Evolutionary conservation across 2,113 vertebrate species (phyloP).

Genomic region (Struthidea cinerea): DNA sequence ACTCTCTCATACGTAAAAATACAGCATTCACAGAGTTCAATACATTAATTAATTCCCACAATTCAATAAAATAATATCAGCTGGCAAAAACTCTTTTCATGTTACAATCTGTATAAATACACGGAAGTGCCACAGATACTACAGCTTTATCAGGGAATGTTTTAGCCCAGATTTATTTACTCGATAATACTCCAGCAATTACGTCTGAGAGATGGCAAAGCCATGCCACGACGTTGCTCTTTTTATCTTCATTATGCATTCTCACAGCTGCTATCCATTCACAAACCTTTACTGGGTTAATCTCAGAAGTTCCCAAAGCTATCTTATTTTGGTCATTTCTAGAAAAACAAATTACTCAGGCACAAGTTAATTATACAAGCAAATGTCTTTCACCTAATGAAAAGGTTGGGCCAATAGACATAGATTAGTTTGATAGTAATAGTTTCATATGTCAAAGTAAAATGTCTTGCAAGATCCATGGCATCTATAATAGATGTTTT

Average conservation of each 20-base stretch:
- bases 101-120: neutral
- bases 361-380: neutral
- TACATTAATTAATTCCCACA: neutral
- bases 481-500: neutral
- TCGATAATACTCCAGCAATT: neutral
- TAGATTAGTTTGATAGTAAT: neutral
- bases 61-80: neutral
- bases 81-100: neutral
- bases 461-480: neutral
- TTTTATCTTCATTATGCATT: neutral
- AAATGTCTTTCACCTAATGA: neutral
- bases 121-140: neutral
- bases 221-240: neutral
- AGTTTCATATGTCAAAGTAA: neutral
- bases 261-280: neutral
- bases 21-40: neutral
- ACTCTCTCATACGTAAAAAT: neutral
- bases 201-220: neutral
- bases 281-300: neutral
- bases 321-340: neutral
- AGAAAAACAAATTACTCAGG: neutral
- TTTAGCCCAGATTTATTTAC: neutral
- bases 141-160: neutral
- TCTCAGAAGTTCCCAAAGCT: neutral
- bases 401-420: neutral